phyloP scores from a whole-genome alignment of 2,113 vertebrate genomes.

The Rhinogobius similis region DNA sequence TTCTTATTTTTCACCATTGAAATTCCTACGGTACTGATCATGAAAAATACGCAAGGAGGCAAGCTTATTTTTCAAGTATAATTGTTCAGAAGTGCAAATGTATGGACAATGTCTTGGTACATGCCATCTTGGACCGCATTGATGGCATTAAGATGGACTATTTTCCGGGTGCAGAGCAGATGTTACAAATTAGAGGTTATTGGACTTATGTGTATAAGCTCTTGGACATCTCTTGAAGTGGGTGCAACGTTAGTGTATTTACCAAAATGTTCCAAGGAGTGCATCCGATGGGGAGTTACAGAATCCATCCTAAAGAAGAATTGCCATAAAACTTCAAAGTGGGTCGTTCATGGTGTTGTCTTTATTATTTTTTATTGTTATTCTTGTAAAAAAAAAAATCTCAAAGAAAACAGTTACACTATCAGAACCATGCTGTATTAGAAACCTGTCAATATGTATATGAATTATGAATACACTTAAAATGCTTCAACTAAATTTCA shows the following conservation, averaged over 20 bases:
- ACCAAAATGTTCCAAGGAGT: slow-evolving; percentile 43
- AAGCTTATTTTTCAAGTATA: slow-evolving; percentile 74
- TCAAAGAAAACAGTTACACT: slow-evolving; percentile 73
- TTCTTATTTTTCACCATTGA: slow-evolving; percentile 80
- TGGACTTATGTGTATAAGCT: slow-evolving; percentile 1
- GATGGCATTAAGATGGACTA: slow-evolving; percentile 25
- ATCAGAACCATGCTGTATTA: slow-evolving; percentile 80
- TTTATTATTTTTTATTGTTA: slow-evolving; percentile 80
- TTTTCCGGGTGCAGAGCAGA: not conserved
- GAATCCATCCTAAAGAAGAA: slow-evolving; percentile 68
- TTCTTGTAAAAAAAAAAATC: slow-evolving; percentile 73
- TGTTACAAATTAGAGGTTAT: slow-evolving; percentile 18
- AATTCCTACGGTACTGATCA: slow-evolving; percentile 77
- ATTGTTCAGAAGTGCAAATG: slow-evolving; percentile 58
- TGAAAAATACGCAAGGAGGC: slow-evolving; percentile 64
- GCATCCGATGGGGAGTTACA: slow-evolving; percentile 52
- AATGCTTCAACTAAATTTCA: slow-evolving; percentile 56
- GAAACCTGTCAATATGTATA: slow-evolving; percentile 82
- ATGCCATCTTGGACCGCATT: slow-evolving; percentile 37
- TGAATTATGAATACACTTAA: slow-evolving; percentile 82
- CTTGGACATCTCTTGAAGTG: slow-evolving; percentile 10
- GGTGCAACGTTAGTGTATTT: slow-evolving; percentile 53
- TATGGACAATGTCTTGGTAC: slow-evolving; percentile 38
- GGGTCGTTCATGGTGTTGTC: slow-evolving; percentile 76
- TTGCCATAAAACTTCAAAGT: slow-evolving; percentile 74